Percentiles rank a stretch among this genome's conserved stretches.
Conservation (phyloP, 37 sponge, comb jelly and placozoan genomes). For the Petrosia ficiformis region DNA sequence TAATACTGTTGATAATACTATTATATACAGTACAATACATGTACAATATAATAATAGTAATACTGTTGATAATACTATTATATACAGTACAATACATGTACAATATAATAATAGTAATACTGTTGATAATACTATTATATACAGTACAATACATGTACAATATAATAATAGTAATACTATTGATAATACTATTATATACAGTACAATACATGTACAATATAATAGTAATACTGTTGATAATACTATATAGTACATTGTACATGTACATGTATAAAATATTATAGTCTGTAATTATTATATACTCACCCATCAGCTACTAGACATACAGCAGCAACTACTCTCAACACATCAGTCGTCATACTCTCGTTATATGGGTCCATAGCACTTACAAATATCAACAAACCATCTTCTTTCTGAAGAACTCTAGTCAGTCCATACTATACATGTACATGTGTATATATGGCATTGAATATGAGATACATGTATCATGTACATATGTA, state of each 20-base stretch:
- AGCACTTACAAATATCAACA: constrained; percentile 83
- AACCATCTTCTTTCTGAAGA: constrained; percentile 86
- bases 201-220: too few relatives aligned
- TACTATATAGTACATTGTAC: background rate
- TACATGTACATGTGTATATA: background rate
- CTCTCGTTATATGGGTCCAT: constrained; percentile 86
- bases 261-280: background rate
- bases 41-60: too few relatives aligned
- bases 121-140: too few relatives aligned
- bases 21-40: background rate
- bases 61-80: too few relatives aligned
- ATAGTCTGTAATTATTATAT: background rate
- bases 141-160: background rate
- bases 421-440: constrained; percentile 91
- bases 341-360: constrained; percentile 90
- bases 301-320: constrained; percentile 86
- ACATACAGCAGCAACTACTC: constrained; percentile 92
- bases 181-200: too few relatives aligned
- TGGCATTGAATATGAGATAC: background rate
- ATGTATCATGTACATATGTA: background rate
- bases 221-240: too few relatives aligned
- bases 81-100: too few relatives aligned
- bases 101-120: too few relatives aligned
- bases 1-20: too few relatives aligned
- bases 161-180: background rate